These are phyloP conservation scores for Agonopterix subpropinquella DNA, from an alignment of 2,888 invertebrate species.

Conservation along the genomic window DNA sequence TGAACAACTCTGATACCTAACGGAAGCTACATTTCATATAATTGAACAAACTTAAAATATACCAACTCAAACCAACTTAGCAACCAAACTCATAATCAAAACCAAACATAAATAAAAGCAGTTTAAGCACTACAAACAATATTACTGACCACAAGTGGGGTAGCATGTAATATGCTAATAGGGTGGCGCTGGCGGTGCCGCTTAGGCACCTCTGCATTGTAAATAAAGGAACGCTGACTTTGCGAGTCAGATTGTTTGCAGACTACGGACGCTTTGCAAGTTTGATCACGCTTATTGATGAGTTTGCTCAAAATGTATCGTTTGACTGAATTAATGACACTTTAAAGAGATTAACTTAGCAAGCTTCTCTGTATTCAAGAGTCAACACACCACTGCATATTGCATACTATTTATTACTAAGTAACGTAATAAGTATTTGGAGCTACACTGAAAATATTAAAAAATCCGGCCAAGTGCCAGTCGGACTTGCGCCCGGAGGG, in stretches of 20 bases:
- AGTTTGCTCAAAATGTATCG: constrained; percentile 14
- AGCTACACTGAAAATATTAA: too few relatives aligned
- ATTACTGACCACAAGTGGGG: constrained; percentile 18
- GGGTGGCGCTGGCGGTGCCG: constrained; percentile 8
- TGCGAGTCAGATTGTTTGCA: constrained; percentile 22
- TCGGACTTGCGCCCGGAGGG: background rate
- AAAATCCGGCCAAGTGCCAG: constrained; percentile 8
- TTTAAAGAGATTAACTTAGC: background rate
- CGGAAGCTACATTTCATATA: too few relatives aligned
- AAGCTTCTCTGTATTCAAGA: too few relatives aligned
- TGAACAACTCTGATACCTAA: too few relatives aligned
- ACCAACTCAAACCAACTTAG: too few relatives aligned
- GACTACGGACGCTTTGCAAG: constrained; percentile 20
- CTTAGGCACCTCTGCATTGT: constrained; percentile 5
- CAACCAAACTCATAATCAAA: too few relatives aligned
- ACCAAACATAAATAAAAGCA: background rate
- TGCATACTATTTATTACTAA: too few relatives aligned
- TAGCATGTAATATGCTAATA: constrained; percentile 24
- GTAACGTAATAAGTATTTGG: too few relatives aligned
- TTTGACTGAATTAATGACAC: background rate
- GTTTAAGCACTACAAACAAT: background rate
- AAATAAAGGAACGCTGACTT: constrained; percentile 14
- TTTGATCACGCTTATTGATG: constrained; percentile 38
- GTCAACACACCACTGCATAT: too few relatives aligned
- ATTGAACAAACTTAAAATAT: too few relatives aligned